Percentiles rank a stretch among this genome's conserved stretches.
Conservation (phyloP, 2,888 invertebrate species). For the Dichetophora obliterata region DNA sequence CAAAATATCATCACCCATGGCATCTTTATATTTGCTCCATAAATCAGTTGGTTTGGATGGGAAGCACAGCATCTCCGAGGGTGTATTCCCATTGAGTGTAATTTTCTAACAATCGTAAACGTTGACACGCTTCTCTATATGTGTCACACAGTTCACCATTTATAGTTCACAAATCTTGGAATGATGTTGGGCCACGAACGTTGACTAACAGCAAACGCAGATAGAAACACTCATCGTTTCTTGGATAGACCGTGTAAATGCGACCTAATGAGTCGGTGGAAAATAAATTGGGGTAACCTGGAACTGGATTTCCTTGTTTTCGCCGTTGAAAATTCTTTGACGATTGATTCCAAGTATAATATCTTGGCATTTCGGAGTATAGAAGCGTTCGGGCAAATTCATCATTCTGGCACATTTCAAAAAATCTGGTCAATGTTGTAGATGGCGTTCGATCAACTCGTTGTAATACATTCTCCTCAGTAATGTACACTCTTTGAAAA, state of each 20-base stretch:
- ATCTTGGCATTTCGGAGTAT: conserved; percentile 60
- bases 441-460: conserved; percentile 20
- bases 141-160: conserved; percentile 59
- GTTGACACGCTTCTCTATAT: conserved; percentile 62
- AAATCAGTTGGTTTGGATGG: conserved; percentile 46
- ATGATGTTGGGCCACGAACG: conserved; percentile 60
- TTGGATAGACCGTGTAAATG: conserved; percentile 50
- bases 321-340: conserved; percentile 59
- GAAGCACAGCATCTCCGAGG: conserved; percentile 40
- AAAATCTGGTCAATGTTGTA: conserved; percentile 39
- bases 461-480: conserved; percentile 48
- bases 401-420: conserved; percentile 39
- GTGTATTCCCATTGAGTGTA: conserved; percentile 50
- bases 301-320: conserved; percentile 57
- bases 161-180: conserved; percentile 58
- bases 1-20: conserved; percentile 49
- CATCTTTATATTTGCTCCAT: conserved; percentile 47
- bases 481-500: conserved; percentile 60
- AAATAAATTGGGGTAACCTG: conserved; percentile 54
- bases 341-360: conserved; percentile 52
- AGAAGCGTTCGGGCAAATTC: conserved; percentile 58
- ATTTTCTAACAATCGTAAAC: conserved; percentile 58
- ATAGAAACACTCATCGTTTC: conserved; percentile 51
- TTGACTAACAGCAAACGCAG: conserved; percentile 60
- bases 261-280: conserved; percentile 53